Evolutionary conservation across 2,888 invertebrate species (phyloP).

Genomic region (Macroteleia sp.): DNA sequence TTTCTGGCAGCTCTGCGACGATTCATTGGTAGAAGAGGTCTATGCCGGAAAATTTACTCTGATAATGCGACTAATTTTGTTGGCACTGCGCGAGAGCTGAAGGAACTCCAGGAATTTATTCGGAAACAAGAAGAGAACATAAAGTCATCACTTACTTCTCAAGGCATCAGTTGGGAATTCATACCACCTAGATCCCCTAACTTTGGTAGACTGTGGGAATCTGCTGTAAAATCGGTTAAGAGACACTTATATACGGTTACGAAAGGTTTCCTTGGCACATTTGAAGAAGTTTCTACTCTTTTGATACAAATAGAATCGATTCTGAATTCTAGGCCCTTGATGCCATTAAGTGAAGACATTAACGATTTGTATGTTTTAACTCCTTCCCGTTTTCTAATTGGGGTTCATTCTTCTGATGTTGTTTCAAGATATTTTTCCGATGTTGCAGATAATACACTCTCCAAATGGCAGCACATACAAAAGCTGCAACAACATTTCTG

Average conservation of each 20-base stretch:
- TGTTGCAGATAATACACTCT: not conserved
- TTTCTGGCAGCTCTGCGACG: not conserved
- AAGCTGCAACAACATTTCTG: not conserved
- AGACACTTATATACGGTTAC: not conserved
- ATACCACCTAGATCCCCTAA: not conserved
- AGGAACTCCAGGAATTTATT: not conserved
- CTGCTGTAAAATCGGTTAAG: not conserved
- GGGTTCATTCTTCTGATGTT: not conserved
- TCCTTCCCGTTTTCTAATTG: not conserved
- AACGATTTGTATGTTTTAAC: not conserved
- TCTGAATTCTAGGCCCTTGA: not conserved
- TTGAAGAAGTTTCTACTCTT: not conserved
- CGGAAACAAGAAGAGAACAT: not conserved
- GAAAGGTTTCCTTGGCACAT: not conserved
- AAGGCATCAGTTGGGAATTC: not conserved
- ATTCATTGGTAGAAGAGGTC: not conserved
- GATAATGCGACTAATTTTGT: not conserved
- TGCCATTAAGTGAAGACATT: not conserved
- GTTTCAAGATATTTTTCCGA: not conserved
- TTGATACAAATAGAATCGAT: not conserved
- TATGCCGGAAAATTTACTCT: not conserved
- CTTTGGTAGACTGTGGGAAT: not conserved
- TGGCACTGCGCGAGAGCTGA: not conserved
- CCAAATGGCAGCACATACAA: not conserved
- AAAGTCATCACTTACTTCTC: not conserved